These are phyloP conservation scores for Schizopygopsis malacanthus DNA, from an alignment of 2,797 vertebrate species.

Conservation along the genomic window DNA sequence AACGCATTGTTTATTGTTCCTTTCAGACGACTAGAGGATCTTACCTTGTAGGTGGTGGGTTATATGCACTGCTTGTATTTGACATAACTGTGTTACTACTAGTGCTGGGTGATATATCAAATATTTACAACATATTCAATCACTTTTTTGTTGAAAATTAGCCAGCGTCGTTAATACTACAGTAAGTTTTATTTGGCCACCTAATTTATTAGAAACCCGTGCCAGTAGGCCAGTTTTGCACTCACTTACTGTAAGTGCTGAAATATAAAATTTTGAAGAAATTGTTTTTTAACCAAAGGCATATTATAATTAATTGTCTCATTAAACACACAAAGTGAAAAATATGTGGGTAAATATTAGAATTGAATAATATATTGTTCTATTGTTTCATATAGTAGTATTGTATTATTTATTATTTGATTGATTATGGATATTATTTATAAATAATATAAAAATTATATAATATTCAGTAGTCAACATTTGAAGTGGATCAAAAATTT, in stretches of 20 bases:
- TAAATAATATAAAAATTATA: background rate
- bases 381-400: background rate
- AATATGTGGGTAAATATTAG: background rate
- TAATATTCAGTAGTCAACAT: background rate
- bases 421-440: background rate
- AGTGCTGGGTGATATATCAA: slow-evolving; percentile 29
- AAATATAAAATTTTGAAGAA: background rate
- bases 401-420: background rate
- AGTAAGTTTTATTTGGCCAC: background rate
- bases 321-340: background rate
- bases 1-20: slow-evolving; percentile 49
- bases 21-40: slow-evolving; percentile 72
- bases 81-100: slow-evolving; percentile 23
- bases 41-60: slow-evolving; percentile 80
- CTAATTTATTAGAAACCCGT: background rate
- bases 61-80: slow-evolving; percentile 49
- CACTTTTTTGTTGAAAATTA: background rate
- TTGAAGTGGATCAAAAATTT: too few species aligned
- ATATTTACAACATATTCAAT: background rate
- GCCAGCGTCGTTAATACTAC: background rate
- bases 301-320: background rate
- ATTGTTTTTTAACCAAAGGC: background rate
- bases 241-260: background rate
- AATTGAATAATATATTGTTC: background rate
- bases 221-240: background rate